These are phyloP conservation scores for Heliconius hortense DNA, from an alignment of 2,888 invertebrate species.

Conservation along the genomic window DNA sequence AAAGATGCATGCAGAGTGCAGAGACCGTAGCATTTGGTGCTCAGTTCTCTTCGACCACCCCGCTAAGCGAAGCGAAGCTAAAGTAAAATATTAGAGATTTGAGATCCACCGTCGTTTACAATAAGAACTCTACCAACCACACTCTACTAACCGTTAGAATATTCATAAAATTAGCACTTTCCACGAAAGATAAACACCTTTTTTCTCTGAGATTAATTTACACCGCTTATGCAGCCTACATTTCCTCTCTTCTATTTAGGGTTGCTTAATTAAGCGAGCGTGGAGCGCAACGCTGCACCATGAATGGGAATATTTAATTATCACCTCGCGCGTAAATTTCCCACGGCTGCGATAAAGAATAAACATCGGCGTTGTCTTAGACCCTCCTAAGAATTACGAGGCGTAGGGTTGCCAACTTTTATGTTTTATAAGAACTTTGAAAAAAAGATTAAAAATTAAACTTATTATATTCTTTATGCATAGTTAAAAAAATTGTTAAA, in stretches of 20 bases:
- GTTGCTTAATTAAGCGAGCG: constrained; percentile 69
- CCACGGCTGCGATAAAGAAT: constrained; percentile 82
- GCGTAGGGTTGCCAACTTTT: constrained; percentile 59
- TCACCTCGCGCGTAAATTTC: constrained; percentile 75
- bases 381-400: constrained; percentile 72
- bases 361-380: constrained; percentile 78
- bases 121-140: neutral
- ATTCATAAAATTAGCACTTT: neutral
- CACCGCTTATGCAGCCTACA: constrained; percentile 6
- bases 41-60: too few species aligned
- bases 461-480: too few species aligned
- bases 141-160: neutral
- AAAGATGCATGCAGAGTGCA: too few species aligned
- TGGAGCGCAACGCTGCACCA: constrained; percentile 50
- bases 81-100: neutral
- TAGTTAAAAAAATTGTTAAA: too few species aligned
- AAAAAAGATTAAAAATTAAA: too few species aligned
- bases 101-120: neutral
- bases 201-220: neutral
- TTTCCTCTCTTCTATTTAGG: constrained; percentile 55
- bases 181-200: neutral
- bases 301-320: constrained; percentile 79
- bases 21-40: too few species aligned
- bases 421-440: neutral
- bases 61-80: neutral